These are phyloP conservation scores for Cyclargus thomasi DNA, from an alignment of 1,140 invertebrate genomes.

Conservation along the genomic window DNA sequence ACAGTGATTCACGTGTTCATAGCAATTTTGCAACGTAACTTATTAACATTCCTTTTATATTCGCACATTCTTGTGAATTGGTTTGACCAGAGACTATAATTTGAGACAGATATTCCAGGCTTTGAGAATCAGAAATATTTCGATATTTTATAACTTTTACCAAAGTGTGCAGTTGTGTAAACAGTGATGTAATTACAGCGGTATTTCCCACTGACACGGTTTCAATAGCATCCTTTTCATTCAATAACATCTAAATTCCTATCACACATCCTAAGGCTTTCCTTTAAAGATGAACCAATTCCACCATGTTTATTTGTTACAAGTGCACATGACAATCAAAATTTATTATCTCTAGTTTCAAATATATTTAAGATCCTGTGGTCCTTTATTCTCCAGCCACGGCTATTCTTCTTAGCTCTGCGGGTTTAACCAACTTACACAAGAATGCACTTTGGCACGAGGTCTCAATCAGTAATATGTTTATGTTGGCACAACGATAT, in stretches of 20 bases:
- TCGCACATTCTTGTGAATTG: conserved; percentile 67
- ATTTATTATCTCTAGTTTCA: too few species aligned
- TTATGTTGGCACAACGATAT: conserved; percentile 47
- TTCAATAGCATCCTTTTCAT: too few species aligned
- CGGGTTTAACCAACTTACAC: conserved; percentile 52
- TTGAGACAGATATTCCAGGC: neutral
- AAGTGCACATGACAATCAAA: too few species aligned
- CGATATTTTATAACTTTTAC: too few species aligned
- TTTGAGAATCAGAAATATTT: neutral
- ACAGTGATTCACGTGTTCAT: conserved; percentile 41
- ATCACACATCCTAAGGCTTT: too few species aligned
- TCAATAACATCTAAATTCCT: too few species aligned
- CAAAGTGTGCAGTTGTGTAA: too few species aligned
- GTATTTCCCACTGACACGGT: too few species aligned
- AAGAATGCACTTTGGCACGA: conserved; percentile 68
- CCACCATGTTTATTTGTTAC: too few species aligned
- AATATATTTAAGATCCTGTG: too few species aligned
- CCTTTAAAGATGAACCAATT: too few species aligned
- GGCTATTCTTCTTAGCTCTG: neutral
- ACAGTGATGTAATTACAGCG: too few species aligned
- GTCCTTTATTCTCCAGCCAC: neutral
- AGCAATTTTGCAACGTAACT: conserved; percentile 33
- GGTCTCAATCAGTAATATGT: conserved; percentile 60
- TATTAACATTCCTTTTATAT: conserved; percentile 47
- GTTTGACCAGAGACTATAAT: conserved; percentile 31